Base-by-base conservation (phyloP, 2,113 vertebrate genomes). In the Anhinga rufa region DNA sequence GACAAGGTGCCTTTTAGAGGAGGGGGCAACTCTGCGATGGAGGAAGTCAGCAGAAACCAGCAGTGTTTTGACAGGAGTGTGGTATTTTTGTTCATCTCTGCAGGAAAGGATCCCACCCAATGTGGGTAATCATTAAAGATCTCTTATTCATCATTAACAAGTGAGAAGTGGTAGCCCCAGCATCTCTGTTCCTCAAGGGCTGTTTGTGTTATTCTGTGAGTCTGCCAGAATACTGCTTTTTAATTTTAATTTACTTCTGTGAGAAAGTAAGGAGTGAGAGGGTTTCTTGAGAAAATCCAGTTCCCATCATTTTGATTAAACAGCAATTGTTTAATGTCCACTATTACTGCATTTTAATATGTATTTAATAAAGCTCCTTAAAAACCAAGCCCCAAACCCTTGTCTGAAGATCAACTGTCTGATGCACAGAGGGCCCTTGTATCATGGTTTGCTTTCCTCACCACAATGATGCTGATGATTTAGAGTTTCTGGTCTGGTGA, bases 21-120 rank as follows among this genome's bases (percentile, higher is more conserved):
- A 0, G 12, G 12, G 9, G 3, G 13, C 16, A 72, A 10, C 13
- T 29, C 24, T 10, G 6, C 0, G 0, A 2, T 14, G 20, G 31
- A 65, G 21, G 29, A 74, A 84, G 12, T 46, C 55, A 82, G 82
- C 28, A 86, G 55, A 84, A 92, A 70, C 22, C 3, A 3, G 13
- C 46, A 38, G 24, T 54, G 32, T 25, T 74, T 57, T 66, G 48
- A 78, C 29, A 86, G 31, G 18, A 74, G 10, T 14, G n/a, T 18
- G 13, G 9, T 29, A 31, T 34, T 82, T 78, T 58, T 81, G 8
- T 52, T 62, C 31, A 92, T 12, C 18, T 70, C 21, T 2, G 0
- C 9, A 32, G 31, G 32, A 62, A 81, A 89, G 8, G 21, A 36
- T 36, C 10, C 42, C 70, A 24, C 49, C 11, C 42, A 40, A 34